Percentiles rank a stretch among this genome's conserved stretches.
phyloP scores from a whole-genome alignment of 2,797 vertebrate genomes.

The Natrix natrix region DNA sequence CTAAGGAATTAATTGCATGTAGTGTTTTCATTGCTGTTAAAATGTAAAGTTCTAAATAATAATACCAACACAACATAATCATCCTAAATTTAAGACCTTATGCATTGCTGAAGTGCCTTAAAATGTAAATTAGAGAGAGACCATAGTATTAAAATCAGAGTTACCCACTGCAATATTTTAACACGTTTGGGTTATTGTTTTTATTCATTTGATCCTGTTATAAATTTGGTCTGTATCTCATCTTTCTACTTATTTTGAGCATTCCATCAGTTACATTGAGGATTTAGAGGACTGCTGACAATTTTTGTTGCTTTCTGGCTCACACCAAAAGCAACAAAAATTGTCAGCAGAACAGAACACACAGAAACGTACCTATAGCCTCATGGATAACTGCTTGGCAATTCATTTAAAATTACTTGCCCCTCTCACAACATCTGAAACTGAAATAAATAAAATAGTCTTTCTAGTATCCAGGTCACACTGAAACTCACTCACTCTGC shows the following conservation, averaged over 20 bases:
- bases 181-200: background rate
- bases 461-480: background rate
- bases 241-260: background rate
- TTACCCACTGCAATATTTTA: background rate
- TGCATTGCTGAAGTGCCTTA: background rate
- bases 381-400: background rate
- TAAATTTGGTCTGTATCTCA: background rate
- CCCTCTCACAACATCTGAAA: background rate
- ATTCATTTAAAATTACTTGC: background rate
- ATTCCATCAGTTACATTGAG: background rate
- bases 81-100: background rate
- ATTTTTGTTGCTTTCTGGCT: background rate
- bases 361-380: fast-evolving
- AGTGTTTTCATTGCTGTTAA: background rate
- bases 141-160: background rate
- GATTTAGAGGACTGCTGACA: background rate
- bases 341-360: too few species aligned
- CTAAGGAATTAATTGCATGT: background rate
- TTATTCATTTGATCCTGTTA: background rate
- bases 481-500: slow-evolving; percentile 76
- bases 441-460: background rate
- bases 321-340: background rate
- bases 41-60: background rate
- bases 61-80: background rate
- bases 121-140: background rate